phyloP scores from a whole-genome alignment of 2,113 vertebrate genomes.

The Arothron firmamentum region DNA sequence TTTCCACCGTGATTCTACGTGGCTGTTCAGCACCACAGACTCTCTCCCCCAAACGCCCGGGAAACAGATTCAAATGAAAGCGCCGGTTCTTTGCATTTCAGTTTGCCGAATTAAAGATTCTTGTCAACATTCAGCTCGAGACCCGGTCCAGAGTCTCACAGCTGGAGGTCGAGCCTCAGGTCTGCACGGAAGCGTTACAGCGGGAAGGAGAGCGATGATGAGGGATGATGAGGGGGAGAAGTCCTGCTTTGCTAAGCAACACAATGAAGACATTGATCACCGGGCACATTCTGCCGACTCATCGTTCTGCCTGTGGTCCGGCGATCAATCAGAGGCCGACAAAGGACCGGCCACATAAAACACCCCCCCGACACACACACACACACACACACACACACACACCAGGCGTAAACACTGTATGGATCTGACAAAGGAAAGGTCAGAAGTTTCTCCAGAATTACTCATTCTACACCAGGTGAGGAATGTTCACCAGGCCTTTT shows the following conservation, averaged over 20 bases:
- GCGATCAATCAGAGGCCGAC: slow-evolving; percentile 67
- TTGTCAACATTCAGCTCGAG: too few species aligned
- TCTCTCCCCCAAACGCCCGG: too few species aligned
- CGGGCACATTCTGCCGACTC: slow-evolving; percentile 64
- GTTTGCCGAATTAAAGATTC: too few species aligned
- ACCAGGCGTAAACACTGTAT: slow-evolving; percentile 19
- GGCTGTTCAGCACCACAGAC: too few species aligned
- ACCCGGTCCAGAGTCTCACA: too few species aligned
- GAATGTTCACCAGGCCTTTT: background rate
- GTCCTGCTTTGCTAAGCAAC: slow-evolving; percentile 53
- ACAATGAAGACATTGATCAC: slow-evolving; percentile 78
- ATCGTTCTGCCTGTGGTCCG: slow-evolving; percentile 60
- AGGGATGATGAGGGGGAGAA: slow-evolving; percentile 22
- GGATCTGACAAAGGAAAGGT: slow-evolving; percentile 40
- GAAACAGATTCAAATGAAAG: too few species aligned
- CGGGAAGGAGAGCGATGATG: background rate
- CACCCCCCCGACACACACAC: slow-evolving; percentile 28
- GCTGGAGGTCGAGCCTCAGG: too few species aligned
- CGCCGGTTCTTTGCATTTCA: too few species aligned
- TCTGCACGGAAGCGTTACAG: too few species aligned
- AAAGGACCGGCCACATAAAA: slow-evolving; percentile 25
- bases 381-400: slow-evolving; percentile 28
- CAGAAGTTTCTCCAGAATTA: slow-evolving; percentile 19
- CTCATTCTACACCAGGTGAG: slow-evolving; percentile 4
- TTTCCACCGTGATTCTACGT: too few species aligned